Percentiles rank a stretch among this genome's conserved stretches.
phyloP scores from a whole-genome alignment of 2,797 vertebrate genomes.

The Muscicapa striata region DNA sequence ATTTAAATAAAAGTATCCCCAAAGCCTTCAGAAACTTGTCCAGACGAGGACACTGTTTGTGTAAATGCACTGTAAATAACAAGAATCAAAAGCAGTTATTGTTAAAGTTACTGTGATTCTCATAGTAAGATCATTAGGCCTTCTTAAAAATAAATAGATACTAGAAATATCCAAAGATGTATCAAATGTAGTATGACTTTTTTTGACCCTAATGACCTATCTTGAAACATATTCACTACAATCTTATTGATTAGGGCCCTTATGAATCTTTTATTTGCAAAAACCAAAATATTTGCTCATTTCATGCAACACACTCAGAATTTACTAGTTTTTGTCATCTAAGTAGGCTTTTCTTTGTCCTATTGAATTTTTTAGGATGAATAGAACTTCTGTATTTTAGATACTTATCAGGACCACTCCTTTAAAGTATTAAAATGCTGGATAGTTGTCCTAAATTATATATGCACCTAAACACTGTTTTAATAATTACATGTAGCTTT shows the following conservation, averaged over 20 bases:
- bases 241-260: not conserved
- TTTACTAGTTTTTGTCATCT: not conserved
- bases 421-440: not conserved
- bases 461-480: not conserved
- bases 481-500: not conserved
- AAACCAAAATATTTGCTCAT: not conserved
- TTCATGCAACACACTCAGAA: not conserved
- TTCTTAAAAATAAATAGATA: not conserved
- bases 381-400: not conserved
- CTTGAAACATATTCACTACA: not conserved
- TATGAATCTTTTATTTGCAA: not conserved
- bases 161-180: not conserved
- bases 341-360: not conserved
- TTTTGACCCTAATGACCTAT: not conserved
- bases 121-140: no score
- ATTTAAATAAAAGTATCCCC: not conserved
- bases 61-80: not conserved
- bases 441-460: not conserved
- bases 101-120: no score
- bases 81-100: not conserved
- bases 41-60: not conserved
- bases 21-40: not conserved
- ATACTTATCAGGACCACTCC: not conserved
- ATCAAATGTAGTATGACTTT: not conserved
- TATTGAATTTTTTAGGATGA: not conserved